phyloP scores from a whole-genome alignment of 2,888 invertebrate genomes.

The Notodonta dromedarius region DNA sequence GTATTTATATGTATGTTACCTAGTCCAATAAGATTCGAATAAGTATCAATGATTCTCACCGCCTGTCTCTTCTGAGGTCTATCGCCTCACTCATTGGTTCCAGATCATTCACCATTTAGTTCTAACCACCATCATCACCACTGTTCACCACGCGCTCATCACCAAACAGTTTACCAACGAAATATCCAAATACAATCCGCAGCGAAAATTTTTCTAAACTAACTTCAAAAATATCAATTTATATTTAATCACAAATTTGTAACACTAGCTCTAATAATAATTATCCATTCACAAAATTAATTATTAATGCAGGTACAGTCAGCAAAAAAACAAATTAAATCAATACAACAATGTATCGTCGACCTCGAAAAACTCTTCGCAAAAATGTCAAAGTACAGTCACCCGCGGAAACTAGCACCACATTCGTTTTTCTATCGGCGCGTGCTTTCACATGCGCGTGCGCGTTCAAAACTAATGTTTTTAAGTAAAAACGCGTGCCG shows the following conservation, averaged over 20 bases:
- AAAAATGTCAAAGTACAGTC: slow-evolving; percentile 14
- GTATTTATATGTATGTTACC: not conserved
- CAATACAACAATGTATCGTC: not conserved
- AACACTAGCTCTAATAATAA: not conserved
- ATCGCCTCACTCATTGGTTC: slow-evolving; percentile 55
- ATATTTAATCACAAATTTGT: no score
- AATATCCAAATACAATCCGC: slow-evolving; percentile 6
- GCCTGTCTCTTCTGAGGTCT: slow-evolving; percentile 54
- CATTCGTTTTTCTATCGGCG: slow-evolving; percentile 43
- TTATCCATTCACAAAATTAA: no score
- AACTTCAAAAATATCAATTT: not conserved
- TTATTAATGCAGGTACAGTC: no score
- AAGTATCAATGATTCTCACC: slow-evolving; percentile 55
- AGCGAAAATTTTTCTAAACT: slow-evolving; percentile 2
- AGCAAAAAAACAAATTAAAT: no score
- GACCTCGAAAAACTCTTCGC: not conserved
- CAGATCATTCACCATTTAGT: slow-evolving; percentile 36
- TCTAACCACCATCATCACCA: slow-evolving; percentile 54
- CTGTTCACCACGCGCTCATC: slow-evolving; percentile 9
- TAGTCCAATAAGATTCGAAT: slow-evolving; percentile 49
- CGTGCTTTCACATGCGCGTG: slow-evolving; percentile 73
- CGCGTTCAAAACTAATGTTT: slow-evolving; percentile 75
- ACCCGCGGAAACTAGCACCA: slow-evolving; percentile 15
- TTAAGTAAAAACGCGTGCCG: slow-evolving; percentile 78
- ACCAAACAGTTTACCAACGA: slow-evolving; percentile 10